Evolutionary conservation across 2,113 vertebrate genomes (phyloP).

Genomic region (Canis aureus): DNA sequence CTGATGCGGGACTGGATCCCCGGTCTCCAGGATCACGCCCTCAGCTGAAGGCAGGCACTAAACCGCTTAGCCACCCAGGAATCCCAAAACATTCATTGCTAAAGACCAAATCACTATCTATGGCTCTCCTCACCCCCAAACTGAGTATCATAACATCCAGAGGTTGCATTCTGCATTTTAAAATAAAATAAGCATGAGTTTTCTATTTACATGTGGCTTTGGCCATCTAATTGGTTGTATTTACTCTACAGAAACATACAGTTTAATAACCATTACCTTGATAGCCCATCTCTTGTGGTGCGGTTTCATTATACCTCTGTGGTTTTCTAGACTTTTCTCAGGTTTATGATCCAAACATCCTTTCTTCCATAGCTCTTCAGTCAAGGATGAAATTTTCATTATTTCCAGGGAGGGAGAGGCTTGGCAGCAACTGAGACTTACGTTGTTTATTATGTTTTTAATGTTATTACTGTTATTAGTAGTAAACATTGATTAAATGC

Average conservation of each 20-base stretch:
- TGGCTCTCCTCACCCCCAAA: not conserved
- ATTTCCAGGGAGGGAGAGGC: not conserved
- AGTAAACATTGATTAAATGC: slow-evolving; percentile 58
- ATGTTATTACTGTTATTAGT: slow-evolving; percentile 50
- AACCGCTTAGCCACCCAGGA: too few relatives aligned
- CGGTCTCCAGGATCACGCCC: too few relatives aligned
- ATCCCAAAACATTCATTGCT: not conserved
- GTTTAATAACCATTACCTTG: slow-evolving; percentile 59
- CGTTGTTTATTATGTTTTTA: slow-evolving; percentile 56
- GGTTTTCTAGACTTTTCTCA: slow-evolving; percentile 41
- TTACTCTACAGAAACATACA: not conserved
- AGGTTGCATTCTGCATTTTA: not conserved
- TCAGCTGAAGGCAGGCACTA: too few relatives aligned
- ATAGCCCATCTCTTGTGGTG: slow-evolving; percentile 14
- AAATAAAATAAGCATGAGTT: not conserved
- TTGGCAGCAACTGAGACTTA: slow-evolving; percentile 39
- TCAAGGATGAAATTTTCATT: slow-evolving; percentile 47
- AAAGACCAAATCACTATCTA: not conserved
- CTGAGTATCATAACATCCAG: not conserved
- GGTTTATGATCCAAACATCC: slow-evolving; percentile 72
- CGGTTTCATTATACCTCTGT: slow-evolving; percentile 61
- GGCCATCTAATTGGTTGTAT: not conserved
- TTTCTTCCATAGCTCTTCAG: slow-evolving; percentile 64
- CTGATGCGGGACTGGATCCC: too few relatives aligned
- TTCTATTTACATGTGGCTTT: not conserved